phyloP scores from a whole-genome alignment of 1,140 invertebrate species.

The Drosophila aff. region DNA sequence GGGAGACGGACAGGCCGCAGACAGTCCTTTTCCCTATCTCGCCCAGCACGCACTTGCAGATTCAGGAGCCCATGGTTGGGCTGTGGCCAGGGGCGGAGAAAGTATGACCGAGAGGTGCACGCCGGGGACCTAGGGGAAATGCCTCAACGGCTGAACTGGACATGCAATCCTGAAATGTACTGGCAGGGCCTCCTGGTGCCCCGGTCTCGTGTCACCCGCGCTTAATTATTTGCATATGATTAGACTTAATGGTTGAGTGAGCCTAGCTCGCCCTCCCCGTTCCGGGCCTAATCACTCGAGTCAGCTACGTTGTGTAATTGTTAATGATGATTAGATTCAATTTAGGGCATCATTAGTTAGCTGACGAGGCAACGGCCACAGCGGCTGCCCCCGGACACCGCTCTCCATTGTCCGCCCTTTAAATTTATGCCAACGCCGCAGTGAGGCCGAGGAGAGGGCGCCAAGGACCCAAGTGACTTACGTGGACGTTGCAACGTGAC shows the following conservation, averaged over 20 bases:
- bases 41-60: conserved; percentile 47
- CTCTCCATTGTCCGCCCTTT: conserved; percentile 60
- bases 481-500: conserved; percentile 78
- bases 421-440: conserved; percentile 82
- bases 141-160: conserved; percentile 59
- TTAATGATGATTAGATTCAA: conserved; percentile 85
- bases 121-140: conserved; percentile 73
- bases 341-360: conserved; percentile 85
- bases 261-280: conserved; percentile 9
- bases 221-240: conserved; percentile 85
- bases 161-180: conserved; percentile 11
- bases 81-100: conserved; percentile 37
- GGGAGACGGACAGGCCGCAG: conserved; percentile 6
- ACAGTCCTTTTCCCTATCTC: conserved; percentile 46
- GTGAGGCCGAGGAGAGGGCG: conserved; percentile 16
- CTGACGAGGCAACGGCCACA: conserved; percentile 60
- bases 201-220: conserved; percentile 53
- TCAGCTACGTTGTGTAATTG: conserved; percentile 77
- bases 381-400: conserved; percentile 1
- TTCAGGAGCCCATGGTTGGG: conserved; percentile 5
- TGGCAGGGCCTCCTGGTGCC: conserved; percentile 13
- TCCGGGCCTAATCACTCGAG: conserved; percentile 66
- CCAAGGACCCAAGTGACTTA: conserved; percentile 70
- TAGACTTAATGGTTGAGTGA: conserved; percentile 77
- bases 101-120: conserved; percentile 71